A percentile compares a stretch with the other conserved stretches of the same genome.
Evolutionary conservation across 2,797 vertebrate species (phyloP).

Genomic region (Pangasius krempfi): DNA sequence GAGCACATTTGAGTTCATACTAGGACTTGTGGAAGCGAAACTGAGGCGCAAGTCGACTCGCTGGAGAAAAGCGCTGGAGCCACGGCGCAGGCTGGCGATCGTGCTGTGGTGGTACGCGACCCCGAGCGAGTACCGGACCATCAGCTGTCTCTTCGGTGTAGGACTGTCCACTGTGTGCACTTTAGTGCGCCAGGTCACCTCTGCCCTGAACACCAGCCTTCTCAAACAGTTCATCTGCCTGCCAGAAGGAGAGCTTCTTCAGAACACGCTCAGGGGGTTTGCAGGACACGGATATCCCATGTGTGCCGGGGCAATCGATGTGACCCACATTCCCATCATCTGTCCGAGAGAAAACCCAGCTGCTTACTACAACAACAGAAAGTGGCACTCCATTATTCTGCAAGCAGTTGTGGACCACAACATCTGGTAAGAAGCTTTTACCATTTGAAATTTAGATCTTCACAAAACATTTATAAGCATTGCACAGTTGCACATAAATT

Average conservation of each 20-base stretch:
- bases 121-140: constrained; percentile 26
- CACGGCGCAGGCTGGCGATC: constrained; percentile 12
- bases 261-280: background rate
- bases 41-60: background rate
- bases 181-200: constrained; percentile 5
- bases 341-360: background rate
- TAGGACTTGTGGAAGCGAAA: background rate
- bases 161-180: constrained; percentile 1
- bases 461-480: background rate
- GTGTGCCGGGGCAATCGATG: background rate
- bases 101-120: constrained; percentile 30
- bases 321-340: background rate
- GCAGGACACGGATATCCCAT: background rate
- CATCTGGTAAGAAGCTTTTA: background rate
- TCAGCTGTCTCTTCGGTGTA: constrained; percentile 14
- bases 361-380: background rate
- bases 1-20: background rate
- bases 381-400: background rate
- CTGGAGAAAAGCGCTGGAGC: constrained; percentile 15
- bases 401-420: background rate
- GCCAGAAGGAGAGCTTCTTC: background rate
- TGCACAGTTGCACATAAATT: background rate
- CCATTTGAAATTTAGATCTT: background rate
- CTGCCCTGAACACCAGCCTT: background rate
- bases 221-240: background rate